Evolutionary conservation across 1,140 invertebrate species (phyloP), one percentile per base, ranked within the genome.

Genomic region (Latrodectus geometricus): DNA sequence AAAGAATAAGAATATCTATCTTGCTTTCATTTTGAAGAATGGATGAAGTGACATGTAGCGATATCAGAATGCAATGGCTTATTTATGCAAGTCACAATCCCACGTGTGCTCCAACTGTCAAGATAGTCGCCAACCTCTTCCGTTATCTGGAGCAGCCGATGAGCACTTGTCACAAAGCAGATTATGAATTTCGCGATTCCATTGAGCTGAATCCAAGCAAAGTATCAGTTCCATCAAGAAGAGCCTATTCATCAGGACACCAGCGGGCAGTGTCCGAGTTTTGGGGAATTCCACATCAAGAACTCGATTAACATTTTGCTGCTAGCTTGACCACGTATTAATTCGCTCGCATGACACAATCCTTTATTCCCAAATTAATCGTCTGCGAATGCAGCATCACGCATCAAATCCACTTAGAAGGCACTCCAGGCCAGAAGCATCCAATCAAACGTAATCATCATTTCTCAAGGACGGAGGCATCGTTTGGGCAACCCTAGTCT

Each of bases 401-500:
- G 75, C 75, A 61, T 77, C 75, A 23, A 77, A 77, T 77, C 75
- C 69, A 70, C 69, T 70, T 70, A 70, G 20, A 15, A 73, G 11
- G 17, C 54, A 14, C 14, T 48, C 17, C 21, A 20, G 56, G 9
- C 52, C 35, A 49, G 56, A 23, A 65, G 75, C 75, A 61, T 77
- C 75, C 75, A 77, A 77, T 77, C 75, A 77, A 35, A 49, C 50
- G 75, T 77, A 54, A 77, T 77, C 75, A 77, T 77, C 75, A 77
- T 77, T 77, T 77, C 75, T 77, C 75, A 77, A 70, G 35, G 12
- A 21, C 20, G 17, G 17, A 15, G 20, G 69, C 69, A 14, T 8
- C 15, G 35, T 14, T 14, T 23, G 15, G 69, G 69, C 35, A 21
- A 21, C 35, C 35, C 20, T 21, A 70, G 20, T 21, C 20, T 35